Evolutionary conservation across 2,888 invertebrate species (phyloP).

Genomic region (Archaeoteleia sp.): DNA sequence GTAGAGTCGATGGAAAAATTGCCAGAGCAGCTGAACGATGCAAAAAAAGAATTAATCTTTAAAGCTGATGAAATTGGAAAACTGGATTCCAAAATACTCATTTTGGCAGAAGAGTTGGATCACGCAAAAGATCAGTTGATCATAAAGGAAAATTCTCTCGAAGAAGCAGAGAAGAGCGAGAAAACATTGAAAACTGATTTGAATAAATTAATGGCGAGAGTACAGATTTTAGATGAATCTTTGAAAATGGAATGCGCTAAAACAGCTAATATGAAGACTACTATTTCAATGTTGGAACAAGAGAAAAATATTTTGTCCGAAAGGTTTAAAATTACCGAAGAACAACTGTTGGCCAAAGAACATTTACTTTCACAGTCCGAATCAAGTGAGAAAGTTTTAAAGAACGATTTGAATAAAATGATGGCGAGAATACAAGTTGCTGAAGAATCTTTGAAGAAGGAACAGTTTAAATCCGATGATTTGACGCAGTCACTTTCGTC

Average conservation of each 20-base stretch:
- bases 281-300: slow-evolving; percentile 30
- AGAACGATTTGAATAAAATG: slow-evolving; percentile 35
- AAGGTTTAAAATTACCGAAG: slow-evolving; percentile 31
- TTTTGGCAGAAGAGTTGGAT: slow-evolving; percentile 44
- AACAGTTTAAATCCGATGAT: slow-evolving; percentile 29
- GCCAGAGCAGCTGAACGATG: slow-evolving; percentile 41
- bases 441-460: slow-evolving; percentile 32
- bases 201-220: slow-evolving; percentile 32
- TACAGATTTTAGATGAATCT: slow-evolving; percentile 40
- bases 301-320: slow-evolving; percentile 40
- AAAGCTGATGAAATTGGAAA: slow-evolving; percentile 32
- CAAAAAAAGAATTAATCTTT: slow-evolving; percentile 33
- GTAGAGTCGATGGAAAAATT: slow-evolving; percentile 48
- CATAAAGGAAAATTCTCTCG: slow-evolving; percentile 45
- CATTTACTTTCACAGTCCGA: slow-evolving; percentile 4
- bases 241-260: slow-evolving; percentile 19
- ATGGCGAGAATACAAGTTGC: slow-evolving; percentile 30
- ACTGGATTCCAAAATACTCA: slow-evolving; percentile 46
- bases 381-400: slow-evolving; percentile 33
- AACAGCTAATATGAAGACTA: slow-evolving; percentile 12
- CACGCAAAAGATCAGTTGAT: slow-evolving; percentile 43
- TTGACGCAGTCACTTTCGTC: slow-evolving; percentile 13
- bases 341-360: slow-evolving; percentile 35
- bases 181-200: slow-evolving; percentile 42
- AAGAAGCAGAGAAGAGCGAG: slow-evolving; percentile 37